These are phyloP conservation scores for Rhincodon typus DNA, from an alignment of 2,797 vertebrate genomes.

Conservation along the genomic window DNA sequence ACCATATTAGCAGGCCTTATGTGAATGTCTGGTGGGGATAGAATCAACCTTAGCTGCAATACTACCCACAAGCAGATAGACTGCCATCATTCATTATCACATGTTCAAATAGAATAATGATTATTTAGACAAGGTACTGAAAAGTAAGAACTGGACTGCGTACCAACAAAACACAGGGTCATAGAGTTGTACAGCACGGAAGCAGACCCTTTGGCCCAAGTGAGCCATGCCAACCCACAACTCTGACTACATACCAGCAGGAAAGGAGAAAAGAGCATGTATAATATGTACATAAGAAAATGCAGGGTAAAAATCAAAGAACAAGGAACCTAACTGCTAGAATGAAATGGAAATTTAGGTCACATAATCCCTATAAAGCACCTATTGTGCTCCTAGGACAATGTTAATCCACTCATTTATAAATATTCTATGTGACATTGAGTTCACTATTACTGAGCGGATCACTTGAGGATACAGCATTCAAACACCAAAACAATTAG, in stretches of 20 bases:
- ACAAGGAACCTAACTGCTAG: background rate
- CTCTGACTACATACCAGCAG: background rate
- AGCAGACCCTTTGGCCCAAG: no score
- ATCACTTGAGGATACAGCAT: background rate
- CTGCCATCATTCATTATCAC: background rate
- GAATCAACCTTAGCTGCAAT: background rate
- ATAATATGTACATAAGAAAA: background rate
- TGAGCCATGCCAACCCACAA: no score
- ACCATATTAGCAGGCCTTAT: background rate
- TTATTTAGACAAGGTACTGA: background rate
- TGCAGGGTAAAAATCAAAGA: background rate
- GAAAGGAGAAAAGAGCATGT: background rate
- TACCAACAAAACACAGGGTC: background rate
- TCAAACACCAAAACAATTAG: background rate
- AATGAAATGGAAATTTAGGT: background rate
- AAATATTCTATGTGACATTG: background rate
- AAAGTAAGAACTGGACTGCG: background rate
- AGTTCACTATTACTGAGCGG: background rate
- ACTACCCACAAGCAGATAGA: background rate
- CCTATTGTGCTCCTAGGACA: background rate
- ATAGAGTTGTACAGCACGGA: no score
- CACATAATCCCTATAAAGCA: background rate
- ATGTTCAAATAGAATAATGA: background rate
- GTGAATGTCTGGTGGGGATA: background rate
- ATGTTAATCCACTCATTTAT: background rate